A percentile compares a stretch with the other conserved stretches of the same genome.
Conservation (phyloP, 2,888 invertebrate species). For the Drosophila maculinotata region DNA sequence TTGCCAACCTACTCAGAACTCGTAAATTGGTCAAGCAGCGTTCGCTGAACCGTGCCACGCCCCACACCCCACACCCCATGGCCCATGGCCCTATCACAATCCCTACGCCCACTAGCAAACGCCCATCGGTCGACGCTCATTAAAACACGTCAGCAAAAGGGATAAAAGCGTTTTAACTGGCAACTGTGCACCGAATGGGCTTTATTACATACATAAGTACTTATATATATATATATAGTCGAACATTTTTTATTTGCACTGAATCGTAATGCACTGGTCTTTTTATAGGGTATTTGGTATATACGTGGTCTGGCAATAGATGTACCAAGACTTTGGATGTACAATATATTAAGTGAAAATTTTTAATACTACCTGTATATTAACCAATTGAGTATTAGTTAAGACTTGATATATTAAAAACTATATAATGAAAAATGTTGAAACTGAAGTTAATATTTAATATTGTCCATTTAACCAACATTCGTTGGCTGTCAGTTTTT, state of each 20-base stretch:
- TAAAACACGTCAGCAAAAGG: constrained; percentile 64
- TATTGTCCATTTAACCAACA: too few species aligned
- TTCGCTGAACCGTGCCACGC: constrained; percentile 55
- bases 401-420: too few species aligned
- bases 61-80: constrained; percentile 3
- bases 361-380: too few species aligned
- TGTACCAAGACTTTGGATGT: too few species aligned
- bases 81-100: too few species aligned
- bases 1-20: constrained; percentile 27
- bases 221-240: constrained; percentile 11
- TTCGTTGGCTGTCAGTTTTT: too few species aligned
- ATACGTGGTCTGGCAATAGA: background rate
- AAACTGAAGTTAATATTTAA: too few species aligned
- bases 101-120: constrained; percentile 10
- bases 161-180: constrained; percentile 46
- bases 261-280: constrained; percentile 8
- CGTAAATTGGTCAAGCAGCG: constrained; percentile 62
- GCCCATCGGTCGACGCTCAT: constrained; percentile 50
- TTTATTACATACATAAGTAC: constrained; percentile 25
- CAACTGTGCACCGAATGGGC: constrained; percentile 29
- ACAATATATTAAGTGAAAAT: too few species aligned
- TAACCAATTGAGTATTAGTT: too few species aligned
- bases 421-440: background rate
- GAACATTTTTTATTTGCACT: constrained; percentile 26
- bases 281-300: constrained; percentile 3